Conservation (phyloP, 2,888 invertebrate genomes). For the Chrysotoxum bicinctum region DNA sequence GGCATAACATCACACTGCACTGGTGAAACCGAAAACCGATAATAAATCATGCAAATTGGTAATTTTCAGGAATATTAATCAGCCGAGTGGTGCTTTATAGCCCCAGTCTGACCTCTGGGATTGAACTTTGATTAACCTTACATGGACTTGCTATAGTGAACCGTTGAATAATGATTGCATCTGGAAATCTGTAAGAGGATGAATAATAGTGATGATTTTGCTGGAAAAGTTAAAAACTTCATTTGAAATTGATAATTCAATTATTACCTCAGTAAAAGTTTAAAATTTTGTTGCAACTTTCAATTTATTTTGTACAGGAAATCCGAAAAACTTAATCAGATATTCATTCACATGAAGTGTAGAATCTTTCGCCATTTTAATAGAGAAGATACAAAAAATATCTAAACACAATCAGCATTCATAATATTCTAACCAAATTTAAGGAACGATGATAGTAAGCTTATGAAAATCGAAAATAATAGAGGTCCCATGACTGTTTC, state of each 20-base stretch:
- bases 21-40: slow-evolving; percentile 41
- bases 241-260: neutral
- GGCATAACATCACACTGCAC: neutral
- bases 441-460: no score
- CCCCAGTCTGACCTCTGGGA: slow-evolving; percentile 29
- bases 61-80: slow-evolving; percentile 61
- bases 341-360: no score
- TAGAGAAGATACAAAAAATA: no score
- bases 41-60: slow-evolving; percentile 67
- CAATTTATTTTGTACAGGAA: no score
- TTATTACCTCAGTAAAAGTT: neutral
- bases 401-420: no score
- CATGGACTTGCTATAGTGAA: neutral
- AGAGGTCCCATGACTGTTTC: no score
- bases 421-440: no score
- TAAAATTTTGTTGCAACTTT: neutral
- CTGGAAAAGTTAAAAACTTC: neutral
- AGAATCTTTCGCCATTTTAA: no score
- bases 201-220: neutral
- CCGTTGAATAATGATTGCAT: slow-evolving; percentile 9
- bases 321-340: no score
- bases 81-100: slow-evolving; percentile 21
- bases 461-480: no score
- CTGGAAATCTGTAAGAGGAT: neutral
- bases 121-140: slow-evolving; percentile 67